Conservation (phyloP, 2,797 vertebrate genomes). For the Notoglanidium macrostoma region DNA sequence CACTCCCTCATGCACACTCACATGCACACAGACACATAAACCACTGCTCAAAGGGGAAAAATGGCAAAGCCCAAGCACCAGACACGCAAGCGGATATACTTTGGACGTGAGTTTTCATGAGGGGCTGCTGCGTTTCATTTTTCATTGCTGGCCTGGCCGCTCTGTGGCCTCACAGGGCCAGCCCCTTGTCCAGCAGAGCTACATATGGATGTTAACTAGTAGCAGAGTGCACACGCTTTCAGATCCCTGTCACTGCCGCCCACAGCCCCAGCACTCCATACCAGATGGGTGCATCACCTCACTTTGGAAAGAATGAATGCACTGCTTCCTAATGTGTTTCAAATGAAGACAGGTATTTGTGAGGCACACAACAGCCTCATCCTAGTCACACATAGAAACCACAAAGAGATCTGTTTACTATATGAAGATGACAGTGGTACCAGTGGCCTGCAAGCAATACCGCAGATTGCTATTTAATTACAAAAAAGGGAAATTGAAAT, state of each 20-base stretch:
- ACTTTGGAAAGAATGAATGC: conserved; percentile 76
- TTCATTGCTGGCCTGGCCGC: conserved; percentile 62
- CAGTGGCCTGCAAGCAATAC: conserved; percentile 10
- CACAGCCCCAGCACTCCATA: conserved; percentile 68
- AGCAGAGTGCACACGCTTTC: conserved; percentile 64
- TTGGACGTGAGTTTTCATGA: conserved; percentile 52
- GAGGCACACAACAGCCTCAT: conserved; percentile 55
- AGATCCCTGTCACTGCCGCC: conserved; percentile 63
- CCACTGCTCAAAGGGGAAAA: conserved; percentile 26
- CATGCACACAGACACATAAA: conserved; percentile 39
- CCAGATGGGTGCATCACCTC: conserved; percentile 74
- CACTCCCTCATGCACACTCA: conserved; percentile 10
- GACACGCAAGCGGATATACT: conserved; percentile 68
- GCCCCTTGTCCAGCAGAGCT: conserved; percentile 61
- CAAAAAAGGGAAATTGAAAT: conserved; percentile 23
- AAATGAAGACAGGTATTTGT: conserved; percentile 75
- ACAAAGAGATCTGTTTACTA: conserved; percentile 44
- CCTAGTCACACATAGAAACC: conserved; percentile 62
- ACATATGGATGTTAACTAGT: conserved; percentile 73
- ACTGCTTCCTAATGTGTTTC: conserved; percentile 73
- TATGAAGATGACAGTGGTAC: conserved; percentile 51
- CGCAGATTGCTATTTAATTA: conserved; percentile 9
- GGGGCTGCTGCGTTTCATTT: conserved; percentile 70
- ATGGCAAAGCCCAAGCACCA: conserved; percentile 53
- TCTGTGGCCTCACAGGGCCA: conserved; percentile 61